Evolutionary conservation across 2,888 invertebrate species (phyloP).

Genomic region (Megalurothrips usitatus): DNA sequence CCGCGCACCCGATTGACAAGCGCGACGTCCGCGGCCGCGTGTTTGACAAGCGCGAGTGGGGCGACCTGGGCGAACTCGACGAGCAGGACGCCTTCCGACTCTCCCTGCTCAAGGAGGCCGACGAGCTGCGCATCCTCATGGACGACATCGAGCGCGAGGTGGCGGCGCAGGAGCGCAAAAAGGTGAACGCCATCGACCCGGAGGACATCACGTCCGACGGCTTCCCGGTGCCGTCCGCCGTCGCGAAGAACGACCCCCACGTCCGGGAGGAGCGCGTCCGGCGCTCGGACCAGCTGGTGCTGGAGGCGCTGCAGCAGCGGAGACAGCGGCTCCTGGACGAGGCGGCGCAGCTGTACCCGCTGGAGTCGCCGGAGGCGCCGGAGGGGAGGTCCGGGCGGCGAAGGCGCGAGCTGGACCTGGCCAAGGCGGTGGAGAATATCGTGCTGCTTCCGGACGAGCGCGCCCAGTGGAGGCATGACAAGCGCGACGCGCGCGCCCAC

Average conservation of each 20-base stretch:
- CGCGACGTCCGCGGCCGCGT: not conserved
- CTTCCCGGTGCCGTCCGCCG: not conserved
- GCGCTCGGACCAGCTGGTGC: not conserved
- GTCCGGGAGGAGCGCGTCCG: slow-evolving; percentile 9
- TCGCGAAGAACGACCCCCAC: not conserved
- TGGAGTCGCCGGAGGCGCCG: not conserved
- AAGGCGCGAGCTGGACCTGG: not conserved
- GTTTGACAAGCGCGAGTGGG: not conserved
- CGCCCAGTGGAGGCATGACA: not conserved
- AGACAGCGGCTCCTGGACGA: not conserved
- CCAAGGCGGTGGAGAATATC: not conserved
- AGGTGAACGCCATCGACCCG: not conserved
- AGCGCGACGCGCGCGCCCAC: not conserved
- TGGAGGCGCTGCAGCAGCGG: not conserved
- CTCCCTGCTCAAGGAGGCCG: not conserved
- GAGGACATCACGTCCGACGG: slow-evolving; percentile 1
- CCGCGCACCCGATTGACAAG: not conserved
- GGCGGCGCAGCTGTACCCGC: not conserved
- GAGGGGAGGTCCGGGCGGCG: not conserved
- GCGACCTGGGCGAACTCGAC: not conserved
- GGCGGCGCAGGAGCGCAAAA: not conserved
- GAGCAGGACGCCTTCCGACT: not conserved
- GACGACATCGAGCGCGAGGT: not conserved
- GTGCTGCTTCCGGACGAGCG: not conserved
- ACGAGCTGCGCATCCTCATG: slow-evolving; percentile 11